phyloP scores from a whole-genome alignment of 2,113 vertebrate genomes.

The Sebastes fasciatus region DNA sequence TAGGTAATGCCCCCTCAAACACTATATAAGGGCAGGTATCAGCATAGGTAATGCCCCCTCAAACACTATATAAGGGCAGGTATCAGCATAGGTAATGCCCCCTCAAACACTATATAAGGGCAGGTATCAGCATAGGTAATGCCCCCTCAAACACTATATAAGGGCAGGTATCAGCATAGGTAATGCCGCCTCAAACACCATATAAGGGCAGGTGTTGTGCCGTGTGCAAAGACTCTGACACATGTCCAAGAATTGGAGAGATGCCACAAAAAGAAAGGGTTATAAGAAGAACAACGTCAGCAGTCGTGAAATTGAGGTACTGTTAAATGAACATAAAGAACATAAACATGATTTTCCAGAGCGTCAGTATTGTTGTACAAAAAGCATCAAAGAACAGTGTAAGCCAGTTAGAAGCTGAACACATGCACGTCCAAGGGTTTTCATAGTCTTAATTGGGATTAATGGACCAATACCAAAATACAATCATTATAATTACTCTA shows the following conservation, averaged over 20 bases:
- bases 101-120: no score
- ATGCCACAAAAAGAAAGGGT: not conserved
- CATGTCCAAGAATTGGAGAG: not conserved
- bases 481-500: not conserved
- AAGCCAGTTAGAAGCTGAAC: not conserved
- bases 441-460: not conserved
- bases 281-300: not conserved
- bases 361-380: no score
- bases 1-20: no score
- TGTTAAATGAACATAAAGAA: no score
- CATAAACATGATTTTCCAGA: no score
- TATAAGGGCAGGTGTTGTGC: not conserved
- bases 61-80: not conserved
- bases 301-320: no score
- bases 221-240: not conserved
- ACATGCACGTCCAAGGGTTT: not conserved
- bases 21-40: no score
- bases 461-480: not conserved
- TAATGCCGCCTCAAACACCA: not conserved
- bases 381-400: not conserved
- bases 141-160: not conserved
- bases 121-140: not conserved
- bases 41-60: not conserved
- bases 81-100: no score
- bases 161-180: not conserved